These are phyloP conservation scores for Pantelozetes paolii DNA, from an alignment of 2,888 invertebrate genomes.

Conservation along the genomic window DNA sequence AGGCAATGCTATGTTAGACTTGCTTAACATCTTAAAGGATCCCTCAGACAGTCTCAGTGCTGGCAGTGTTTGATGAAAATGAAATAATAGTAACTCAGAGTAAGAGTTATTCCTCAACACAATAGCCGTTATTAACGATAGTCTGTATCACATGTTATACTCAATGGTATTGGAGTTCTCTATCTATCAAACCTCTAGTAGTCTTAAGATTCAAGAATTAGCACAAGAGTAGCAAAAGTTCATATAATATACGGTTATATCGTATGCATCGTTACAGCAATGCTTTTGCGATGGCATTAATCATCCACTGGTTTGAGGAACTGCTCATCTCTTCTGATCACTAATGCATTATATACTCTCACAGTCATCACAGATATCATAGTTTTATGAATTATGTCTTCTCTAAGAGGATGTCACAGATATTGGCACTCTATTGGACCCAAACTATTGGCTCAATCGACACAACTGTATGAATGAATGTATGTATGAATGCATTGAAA, in stretches of 20 bases:
- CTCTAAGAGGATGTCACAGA: not conserved
- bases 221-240: not conserved
- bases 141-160: conserved; percentile 23
- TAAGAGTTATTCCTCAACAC: conserved; percentile 1
- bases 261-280: conserved; percentile 28
- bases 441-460: no score
- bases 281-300: conserved; percentile 21
- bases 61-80: conserved; percentile 19
- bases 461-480: not conserved
- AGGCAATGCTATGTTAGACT: not conserved
- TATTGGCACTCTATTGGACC: not conserved
- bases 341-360: conserved; percentile 22
- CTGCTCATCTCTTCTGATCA: conserved; percentile 23
- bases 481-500: conserved; percentile 9
- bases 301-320: conserved; percentile 1
- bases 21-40: not conserved
- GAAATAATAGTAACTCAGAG: conserved; percentile 27
- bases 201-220: conserved; percentile 27
- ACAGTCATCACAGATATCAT: not conserved
- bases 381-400: conserved; percentile 1
- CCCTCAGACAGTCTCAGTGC: not conserved
- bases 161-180: not conserved
- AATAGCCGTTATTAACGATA: conserved; percentile 34
- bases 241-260: not conserved
- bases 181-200: conserved; percentile 23